Evolutionary conservation across 1,140 invertebrate species (phyloP).

Genomic region (Manduca sexta): DNA sequence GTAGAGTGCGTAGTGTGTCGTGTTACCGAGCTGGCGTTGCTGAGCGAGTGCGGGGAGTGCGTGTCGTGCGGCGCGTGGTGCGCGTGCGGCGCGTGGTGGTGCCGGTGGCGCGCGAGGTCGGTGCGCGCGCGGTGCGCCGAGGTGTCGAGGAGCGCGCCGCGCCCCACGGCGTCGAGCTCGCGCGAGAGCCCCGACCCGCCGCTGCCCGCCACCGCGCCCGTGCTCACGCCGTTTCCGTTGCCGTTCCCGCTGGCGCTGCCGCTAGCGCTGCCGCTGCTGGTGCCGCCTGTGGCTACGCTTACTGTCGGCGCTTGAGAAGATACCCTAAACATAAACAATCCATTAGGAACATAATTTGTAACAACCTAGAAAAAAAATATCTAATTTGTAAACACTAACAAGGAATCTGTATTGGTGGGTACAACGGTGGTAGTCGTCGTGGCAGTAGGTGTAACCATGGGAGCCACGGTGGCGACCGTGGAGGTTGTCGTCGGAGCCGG

Average conservation of each 20-base stretch:
- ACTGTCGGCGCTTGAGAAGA: neutral
- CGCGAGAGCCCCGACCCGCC: slow-evolving; percentile 47
- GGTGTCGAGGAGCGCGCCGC: slow-evolving; percentile 86
- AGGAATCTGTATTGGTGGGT: neutral
- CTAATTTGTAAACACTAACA: slow-evolving; percentile 20
- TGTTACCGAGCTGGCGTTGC: slow-evolving; percentile 79
- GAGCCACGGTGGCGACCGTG: neutral
- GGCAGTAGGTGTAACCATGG: neutral
- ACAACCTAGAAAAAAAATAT: neutral
- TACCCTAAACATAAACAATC: neutral
- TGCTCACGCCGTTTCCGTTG: slow-evolving; percentile 3
- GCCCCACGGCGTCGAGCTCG: slow-evolving; percentile 88
- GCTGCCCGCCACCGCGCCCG: slow-evolving; percentile 3
- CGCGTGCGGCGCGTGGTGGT: slow-evolving; percentile 35
- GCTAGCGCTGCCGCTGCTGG: slow-evolving; percentile 4
- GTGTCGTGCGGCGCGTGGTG: slow-evolving; percentile 42
- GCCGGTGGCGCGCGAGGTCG: slow-evolving; percentile 80
- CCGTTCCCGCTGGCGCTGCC: neutral
- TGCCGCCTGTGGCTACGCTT: slow-evolving; percentile 2
- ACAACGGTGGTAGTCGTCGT: neutral
- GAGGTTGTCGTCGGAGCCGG: neutral
- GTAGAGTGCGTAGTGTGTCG: slow-evolving; percentile 18
- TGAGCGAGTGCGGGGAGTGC: slow-evolving; percentile 68
- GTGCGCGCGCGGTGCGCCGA: slow-evolving; percentile 91
- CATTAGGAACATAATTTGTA: neutral